Percentiles rank a stretch among this genome's conserved stretches.
phyloP scores from a whole-genome alignment of 2,797 vertebrate genomes.

The Leuciscus waleckii region DNA sequence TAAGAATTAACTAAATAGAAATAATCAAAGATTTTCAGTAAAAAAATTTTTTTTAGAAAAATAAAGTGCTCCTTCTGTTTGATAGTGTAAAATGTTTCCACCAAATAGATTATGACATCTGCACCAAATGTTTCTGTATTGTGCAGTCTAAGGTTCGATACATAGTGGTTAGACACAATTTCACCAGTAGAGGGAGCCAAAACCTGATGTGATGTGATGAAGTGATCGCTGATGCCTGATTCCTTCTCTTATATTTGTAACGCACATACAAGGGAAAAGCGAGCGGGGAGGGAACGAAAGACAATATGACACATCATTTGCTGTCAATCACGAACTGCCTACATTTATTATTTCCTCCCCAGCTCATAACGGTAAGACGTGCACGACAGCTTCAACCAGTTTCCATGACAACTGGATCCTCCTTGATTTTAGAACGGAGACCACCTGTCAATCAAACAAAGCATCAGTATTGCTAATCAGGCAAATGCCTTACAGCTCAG shows the following conservation, averaged over 20 bases:
- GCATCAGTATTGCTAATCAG: neutral
- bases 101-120: neutral
- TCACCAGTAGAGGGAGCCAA: slow-evolving; percentile 25
- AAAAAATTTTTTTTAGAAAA: too few species aligned
- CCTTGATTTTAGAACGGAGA: slow-evolving; percentile 31
- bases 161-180: too few species aligned
- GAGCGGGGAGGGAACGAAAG: neutral
- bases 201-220: neutral
- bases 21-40: neutral
- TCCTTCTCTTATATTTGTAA: neutral
- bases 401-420: slow-evolving; percentile 45
- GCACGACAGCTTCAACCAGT: slow-evolving; percentile 32
- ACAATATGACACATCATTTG: neutral
- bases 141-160: neutral
- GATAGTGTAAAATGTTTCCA: neutral
- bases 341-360: slow-evolving; percentile 10
- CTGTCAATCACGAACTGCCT: slow-evolving; percentile 29
- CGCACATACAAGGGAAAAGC: neutral
- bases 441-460: slow-evolving; percentile 38
- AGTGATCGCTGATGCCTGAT: neutral
- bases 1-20: neutral
- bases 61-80: neutral
- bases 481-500: neutral
- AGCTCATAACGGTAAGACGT: slow-evolving; percentile 7
- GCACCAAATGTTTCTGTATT: neutral